Evolutionary conservation across 2,888 invertebrate species (phyloP), one percentile per base, ranked within the genome.

Genomic region (Cheilosia variabilis): DNA sequence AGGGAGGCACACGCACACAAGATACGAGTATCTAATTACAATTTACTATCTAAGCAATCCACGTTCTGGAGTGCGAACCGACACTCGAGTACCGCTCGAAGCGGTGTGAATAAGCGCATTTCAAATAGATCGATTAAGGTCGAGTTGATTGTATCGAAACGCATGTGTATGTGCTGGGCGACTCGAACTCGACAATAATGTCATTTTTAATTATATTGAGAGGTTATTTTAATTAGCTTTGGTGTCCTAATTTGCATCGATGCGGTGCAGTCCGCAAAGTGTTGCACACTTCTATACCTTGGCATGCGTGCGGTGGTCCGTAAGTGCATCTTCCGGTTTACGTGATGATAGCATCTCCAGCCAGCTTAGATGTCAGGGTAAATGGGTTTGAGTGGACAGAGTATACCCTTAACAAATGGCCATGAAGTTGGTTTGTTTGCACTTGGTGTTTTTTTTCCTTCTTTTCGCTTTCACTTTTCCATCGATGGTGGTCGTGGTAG

Each of bases 91-190:
- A 22, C 2, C 22, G 37, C 60, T 15, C 27, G 9, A 63, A 69
- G 63, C 73, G 58, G 50, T 69, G 68, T 63, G 73, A 75, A 62
- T 84, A 84, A 79, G 75, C 66, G 72, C 47, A 83, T 73, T 62
- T 83, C 24, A 72, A 62, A 78, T 63, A 43, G 62, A 84, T 84
- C 83, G 79, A 79, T 84, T 84, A 84, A 75, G 79, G 83, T 79
- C 83, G 75, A 75, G 73, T 60, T 45, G 58, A 58, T 52, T 78
- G 63, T 65, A 57, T 52, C 43, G 57, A 57, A 41, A 43, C 50
- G 50, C 47, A 43, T 60, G 47, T 24, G 52, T 58, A 10, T 34
- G 37, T 47, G 27, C 27, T 27, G 47, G 34, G 37, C 24, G 66
- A 55, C 15, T 37, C 34, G 13, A 37, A 37, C 37, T 37, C 55